Evolutionary conservation across 2,888 invertebrate species (phyloP), one percentile per base, ranked within the genome.

Genomic region (Melinopterus prodromus): DNA sequence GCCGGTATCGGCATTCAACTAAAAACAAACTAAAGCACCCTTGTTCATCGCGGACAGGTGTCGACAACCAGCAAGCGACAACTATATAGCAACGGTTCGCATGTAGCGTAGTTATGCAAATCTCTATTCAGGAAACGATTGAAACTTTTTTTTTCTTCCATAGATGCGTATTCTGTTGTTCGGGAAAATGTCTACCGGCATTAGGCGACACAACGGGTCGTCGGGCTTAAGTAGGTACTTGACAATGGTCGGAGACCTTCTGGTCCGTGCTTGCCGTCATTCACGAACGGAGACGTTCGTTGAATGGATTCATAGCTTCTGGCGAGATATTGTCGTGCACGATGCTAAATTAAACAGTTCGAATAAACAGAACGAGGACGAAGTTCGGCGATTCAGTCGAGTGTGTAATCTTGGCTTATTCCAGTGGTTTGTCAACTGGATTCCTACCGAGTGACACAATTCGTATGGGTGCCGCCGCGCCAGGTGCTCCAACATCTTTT

Each of bases 191-290:
- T 53, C 53, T 53, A 53, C 53, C 53, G 53, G 53, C 5, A 53
- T 53, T 53, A 53, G 53, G 53, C 53, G 53, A 53, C 53, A 12
- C 53, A 12, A 53, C 53, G 53, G 53, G 53, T 53, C 53, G 53
- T 53, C 53, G 53, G n/a, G n/a, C 53, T 53, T 53, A 53, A 53
- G 53, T 53, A 53, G 5, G 53, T 53, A 53, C 53, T 53, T 53
- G 53, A 53, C 53, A 53, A 53, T 53, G 53, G 53, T 53, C 53
- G 53, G 53, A 53, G 53, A 53, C 53, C 53, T 53, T 53, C 53
- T 53, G 53, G 53, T 53, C 26, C 26, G 3, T 26, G 26, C 26
- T 26, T 26, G 53, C 53, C 53, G 12, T 53, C 7, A 53, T 53
- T 53, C 12, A 53, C 53, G 53, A 53, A 4, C 9, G 53, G 53